These are phyloP conservation scores for Calameuta pallipes DNA, from an alignment of 2,888 invertebrate species.

Conservation along the genomic window DNA sequence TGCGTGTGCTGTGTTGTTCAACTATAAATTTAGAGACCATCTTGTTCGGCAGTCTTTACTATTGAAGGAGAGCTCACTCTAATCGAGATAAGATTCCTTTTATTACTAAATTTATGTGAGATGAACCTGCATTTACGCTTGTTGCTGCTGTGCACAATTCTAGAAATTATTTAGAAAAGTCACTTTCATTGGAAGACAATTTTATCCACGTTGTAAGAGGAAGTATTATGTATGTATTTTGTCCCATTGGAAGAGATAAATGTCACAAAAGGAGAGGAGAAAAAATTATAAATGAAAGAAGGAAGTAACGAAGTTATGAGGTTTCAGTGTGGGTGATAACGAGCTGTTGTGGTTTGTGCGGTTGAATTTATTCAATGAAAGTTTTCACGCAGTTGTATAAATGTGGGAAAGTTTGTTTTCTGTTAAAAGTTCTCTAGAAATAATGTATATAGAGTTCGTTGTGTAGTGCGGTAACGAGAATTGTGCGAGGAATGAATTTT, in stretches of 20 bases:
- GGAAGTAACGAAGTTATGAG: not conserved
- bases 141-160: not conserved
- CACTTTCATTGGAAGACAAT: not conserved
- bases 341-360: constrained; percentile 23
- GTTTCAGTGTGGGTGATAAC: not conserved
- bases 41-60: not conserved
- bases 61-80: not conserved
- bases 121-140: not conserved
- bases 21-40: not conserved
- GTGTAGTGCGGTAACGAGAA: constrained; percentile 35
- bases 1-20: not conserved
- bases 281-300: not conserved
- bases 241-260: not conserved
- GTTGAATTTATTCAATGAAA: constrained; percentile 15
- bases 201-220: not conserved
- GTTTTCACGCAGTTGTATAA: constrained; percentile 19
- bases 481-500: constrained; percentile 31
- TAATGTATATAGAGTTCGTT: constrained; percentile 24
- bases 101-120: not conserved
- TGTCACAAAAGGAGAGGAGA: not conserved
- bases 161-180: not conserved
- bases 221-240: not conserved
- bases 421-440: constrained; percentile 30
- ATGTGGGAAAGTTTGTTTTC: constrained; percentile 23
- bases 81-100: not conserved